Percentiles rank a stretch among this genome's conserved stretches.
Evolutionary conservation across 2,797 vertebrate species (phyloP).

Genomic region (Anomalospiza imberbis): DNA sequence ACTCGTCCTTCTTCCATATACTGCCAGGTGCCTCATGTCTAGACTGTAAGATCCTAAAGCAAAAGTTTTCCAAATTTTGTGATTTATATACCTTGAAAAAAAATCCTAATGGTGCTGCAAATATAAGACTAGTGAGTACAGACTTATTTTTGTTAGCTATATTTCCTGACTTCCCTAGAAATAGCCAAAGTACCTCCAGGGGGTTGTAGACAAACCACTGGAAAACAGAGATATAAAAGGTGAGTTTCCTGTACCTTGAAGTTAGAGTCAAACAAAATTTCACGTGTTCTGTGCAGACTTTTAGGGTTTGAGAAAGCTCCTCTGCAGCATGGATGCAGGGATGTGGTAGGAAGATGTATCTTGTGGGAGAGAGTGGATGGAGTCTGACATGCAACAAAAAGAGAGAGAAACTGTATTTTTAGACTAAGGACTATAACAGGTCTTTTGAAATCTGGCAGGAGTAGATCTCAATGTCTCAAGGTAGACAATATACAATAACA

Average conservation of each 20-base stretch:
- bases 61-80: background rate
- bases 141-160: background rate
- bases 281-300: background rate
- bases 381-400: background rate
- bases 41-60: background rate
- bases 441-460: background rate
- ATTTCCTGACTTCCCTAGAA: background rate
- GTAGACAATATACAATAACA: background rate
- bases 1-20: background rate
- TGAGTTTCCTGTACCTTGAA: background rate
- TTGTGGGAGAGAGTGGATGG: background rate
- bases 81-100: background rate
- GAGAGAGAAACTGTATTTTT: background rate
- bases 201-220: background rate
- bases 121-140: background rate
- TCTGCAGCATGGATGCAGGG: background rate
- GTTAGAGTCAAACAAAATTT: background rate
- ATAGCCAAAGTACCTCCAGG: background rate
- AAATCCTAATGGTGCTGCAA: background rate
- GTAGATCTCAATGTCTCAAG: background rate
- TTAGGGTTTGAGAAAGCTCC: background rate
- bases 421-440: background rate
- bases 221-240: background rate
- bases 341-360: background rate
- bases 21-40: background rate